Evolutionary conservation across 2,113 vertebrate genomes (phyloP), one percentile per base, ranked within the genome.

Genomic region (Sebastes fasciatus): DNA sequence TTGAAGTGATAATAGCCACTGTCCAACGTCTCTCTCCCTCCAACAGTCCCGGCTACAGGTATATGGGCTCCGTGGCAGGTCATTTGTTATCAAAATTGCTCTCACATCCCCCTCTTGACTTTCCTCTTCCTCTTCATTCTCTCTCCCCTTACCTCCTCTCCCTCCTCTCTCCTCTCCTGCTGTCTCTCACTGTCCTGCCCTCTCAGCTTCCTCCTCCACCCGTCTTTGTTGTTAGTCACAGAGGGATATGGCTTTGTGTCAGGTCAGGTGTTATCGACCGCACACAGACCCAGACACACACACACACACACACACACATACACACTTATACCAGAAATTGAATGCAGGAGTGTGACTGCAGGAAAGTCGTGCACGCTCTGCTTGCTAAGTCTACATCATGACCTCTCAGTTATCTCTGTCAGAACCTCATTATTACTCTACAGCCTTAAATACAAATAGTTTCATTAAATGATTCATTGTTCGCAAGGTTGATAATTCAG

Each of bases 61-160:
- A 60, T 85, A 71, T 77, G 77, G 70, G 79, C 82, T 89, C 69
- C 46, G 73, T 89, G 89, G 85, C 91, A 89, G 88, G 79, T 89
- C 90, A 88, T 90, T 89, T 92, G 81, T 90, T 90, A 91, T 89
- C 88, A 85, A 73, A 89, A 85, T 87, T 90, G 83, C 88, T 92
- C 86, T 87, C 86, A 82, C 86, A 80, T 76, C 77, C 72, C 26
- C 63, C 64, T 26, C 8, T 77, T 60, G 62, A 84, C 66, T 60
- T 48, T 70, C 34, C 16, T 73, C 69, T 42, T 68, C 79, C 57
- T 74, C 49, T 5, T 54, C 19, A 6, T 57, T 57, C 14, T 80
- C 42, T 70, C 42, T 64, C 48, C 43, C 74, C 45, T 83, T 42
- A 34, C 21, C 19, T 71, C 23, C 46, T 64, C 34, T 16, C 43